These are phyloP conservation scores for Hepsetus odoe DNA, from an alignment of 2,113 vertebrate species.

Conservation along the genomic window DNA sequence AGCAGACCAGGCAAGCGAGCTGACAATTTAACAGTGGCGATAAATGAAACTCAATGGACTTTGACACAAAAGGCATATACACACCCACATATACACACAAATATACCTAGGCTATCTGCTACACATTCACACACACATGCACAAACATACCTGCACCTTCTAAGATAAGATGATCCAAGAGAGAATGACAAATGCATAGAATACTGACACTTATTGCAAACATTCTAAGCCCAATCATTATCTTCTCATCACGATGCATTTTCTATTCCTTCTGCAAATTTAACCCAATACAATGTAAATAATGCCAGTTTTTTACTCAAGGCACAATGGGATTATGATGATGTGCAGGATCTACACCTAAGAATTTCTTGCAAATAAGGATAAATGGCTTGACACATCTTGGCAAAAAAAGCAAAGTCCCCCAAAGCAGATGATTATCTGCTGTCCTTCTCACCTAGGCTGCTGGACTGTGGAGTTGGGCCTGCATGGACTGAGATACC, in stretches of 20 bases:
- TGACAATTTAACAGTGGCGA: constrained; percentile 54
- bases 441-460: background rate
- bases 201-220: constrained; percentile 2
- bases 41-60: constrained; percentile 54
- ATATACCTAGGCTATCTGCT: background rate
- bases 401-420: background rate
- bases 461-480: background rate
- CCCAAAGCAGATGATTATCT: constrained; percentile 17
- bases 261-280: background rate
- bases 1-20: constrained; percentile 56
- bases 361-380: constrained; percentile 9
- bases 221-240: constrained; percentile 5
- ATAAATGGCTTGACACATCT: constrained; percentile 3
- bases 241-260: background rate
- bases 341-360: background rate
- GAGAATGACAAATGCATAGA: constrained; percentile 15
- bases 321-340: constrained; percentile 13
- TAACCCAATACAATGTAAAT: background rate
- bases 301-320: constrained; percentile 14
- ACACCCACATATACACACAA: background rate
- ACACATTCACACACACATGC: background rate
- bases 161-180: background rate
- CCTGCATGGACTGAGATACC: background rate
- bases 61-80: constrained; percentile 27
- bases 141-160: constrained; percentile 11